phyloP scores from a whole-genome alignment of 1,140 invertebrate species.

The Tetraneura akinire region DNA sequence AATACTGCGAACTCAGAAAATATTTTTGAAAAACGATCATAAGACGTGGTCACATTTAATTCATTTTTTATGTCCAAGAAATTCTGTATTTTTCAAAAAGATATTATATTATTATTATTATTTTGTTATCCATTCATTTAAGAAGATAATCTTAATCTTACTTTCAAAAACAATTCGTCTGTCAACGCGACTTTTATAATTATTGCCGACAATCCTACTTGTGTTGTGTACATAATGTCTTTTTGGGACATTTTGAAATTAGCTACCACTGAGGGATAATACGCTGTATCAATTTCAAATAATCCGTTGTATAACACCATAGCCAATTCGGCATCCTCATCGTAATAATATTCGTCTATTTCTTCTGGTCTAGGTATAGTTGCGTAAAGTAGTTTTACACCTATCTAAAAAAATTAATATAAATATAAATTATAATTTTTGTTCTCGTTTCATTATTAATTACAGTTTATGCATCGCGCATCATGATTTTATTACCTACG shows the following conservation, averaged over 20 bases:
- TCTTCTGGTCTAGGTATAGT: slow-evolving; percentile 39
- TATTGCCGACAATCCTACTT: slow-evolving; percentile 60
- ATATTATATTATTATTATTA: neutral
- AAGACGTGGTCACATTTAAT: slow-evolving; percentile 40
- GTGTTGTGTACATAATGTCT: slow-evolving; percentile 61
- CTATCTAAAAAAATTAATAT: neutral
- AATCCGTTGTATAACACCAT: slow-evolving; percentile 61
- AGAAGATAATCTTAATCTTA: slow-evolving; percentile 51
- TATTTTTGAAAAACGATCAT: slow-evolving; percentile 30
- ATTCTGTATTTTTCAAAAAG: slow-evolving; percentile 29
- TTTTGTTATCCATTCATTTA: too few species aligned
- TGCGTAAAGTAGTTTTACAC: slow-evolving; percentile 8
- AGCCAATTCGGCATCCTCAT: slow-evolving; percentile 15
- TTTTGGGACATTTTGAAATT: slow-evolving; percentile 65
- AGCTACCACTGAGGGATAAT: slow-evolving; percentile 67
- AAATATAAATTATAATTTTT: too few species aligned
- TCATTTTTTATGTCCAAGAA: slow-evolving; percentile 49
- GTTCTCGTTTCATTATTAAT: too few species aligned
- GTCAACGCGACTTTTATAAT: slow-evolving; percentile 63
- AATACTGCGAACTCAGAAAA: slow-evolving; percentile 35
- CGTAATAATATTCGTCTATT: slow-evolving; percentile 37
- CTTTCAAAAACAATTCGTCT: slow-evolving; percentile 60
- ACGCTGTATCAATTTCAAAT: slow-evolving; percentile 65
- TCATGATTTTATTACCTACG: too few species aligned
- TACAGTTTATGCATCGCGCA: too few species aligned